Evolutionary conservation across 2,888 invertebrate genomes (phyloP), one percentile per base, ranked within the genome.

Genomic region (Oscheius onirici): DNA sequence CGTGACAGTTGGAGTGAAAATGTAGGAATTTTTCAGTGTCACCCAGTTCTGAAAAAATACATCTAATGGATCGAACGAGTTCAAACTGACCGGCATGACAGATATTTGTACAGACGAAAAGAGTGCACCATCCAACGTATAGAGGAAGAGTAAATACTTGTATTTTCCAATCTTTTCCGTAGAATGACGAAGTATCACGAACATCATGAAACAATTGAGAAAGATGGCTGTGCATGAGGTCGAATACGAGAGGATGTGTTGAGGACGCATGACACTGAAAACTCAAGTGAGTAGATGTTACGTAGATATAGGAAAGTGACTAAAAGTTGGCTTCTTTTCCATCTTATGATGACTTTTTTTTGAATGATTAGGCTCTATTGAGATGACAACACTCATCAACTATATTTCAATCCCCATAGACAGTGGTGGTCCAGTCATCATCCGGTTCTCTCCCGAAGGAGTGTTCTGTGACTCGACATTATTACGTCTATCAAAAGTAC

Each of bases 31-130:
- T 26, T 55, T 28, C 15, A 28, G 28, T 8, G 28, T n/a, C 3
- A 55, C 55, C 55, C 55, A 55, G n/a, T 55, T 55, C 55, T 55
- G 28, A 28, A 55, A n/a, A n/a, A n/a, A n/a, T n/a, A n/a, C n/a
- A n/a, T n/a, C n/a, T n/a, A n/a, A n/a, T 11, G 6, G n/a, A 13
- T 46, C 3, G 11, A 2, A 24, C 10, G 6, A 5, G 22, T 8
- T 26, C 15, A 55, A n/a, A 20, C 11, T 13, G 52, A 55, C 10
- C 26, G 13, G 22, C 26, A 55, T 28, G n/a, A 28, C 26, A 11
- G n/a, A 26, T 11, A 20, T n/a, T 11, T 55, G 55, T 2, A 26
- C n/a, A 55, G 28, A 55, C 6, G 55, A 55, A 13, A 26, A 60
- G 11, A 44, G 11, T 1, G 60, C 20, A 15, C 41, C 60, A 44